Base-by-base conservation (phyloP, 2,113 vertebrate genomes). In the Pelmatolapia mariae region DNA sequence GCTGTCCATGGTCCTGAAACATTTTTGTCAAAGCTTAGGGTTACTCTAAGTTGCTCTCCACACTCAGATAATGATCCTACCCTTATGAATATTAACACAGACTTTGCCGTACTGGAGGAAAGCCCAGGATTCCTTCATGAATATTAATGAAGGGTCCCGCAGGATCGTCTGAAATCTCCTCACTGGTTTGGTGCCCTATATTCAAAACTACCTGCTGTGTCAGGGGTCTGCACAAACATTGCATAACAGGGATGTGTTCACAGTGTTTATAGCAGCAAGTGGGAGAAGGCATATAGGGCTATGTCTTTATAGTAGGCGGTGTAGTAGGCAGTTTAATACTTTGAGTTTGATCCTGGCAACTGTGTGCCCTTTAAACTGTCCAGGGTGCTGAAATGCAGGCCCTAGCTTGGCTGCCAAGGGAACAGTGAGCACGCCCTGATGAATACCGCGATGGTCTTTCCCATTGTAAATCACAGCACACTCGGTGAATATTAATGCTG, bases 401-500 rank as follows among this genome's bases (percentile, higher is more conserved):
- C 57, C 1, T 18, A 43, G 38, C 81, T 81, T 36, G 63, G 89
- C 82, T 80, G 43, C 56, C n/a, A 13, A 45, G 57, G 88, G 80
- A 40, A 79, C 10, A 3, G 36, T 61, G 22, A 47, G 43, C 83
- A 84, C 80, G 73, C 81, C 85, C 68, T 63, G 79, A 61, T 91
- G 79, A 87, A 87, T 91, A 86, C 45, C 54, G 50, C 3, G 4
- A 81, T 81, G 85, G 79, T 88, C 36, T 92, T 86, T 89, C 85
- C 86, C 83, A 85, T 82, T 87, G 81, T 93, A 94, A 94, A 93
- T 94, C 87, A 89, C 68, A 50, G 89, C 73, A 84, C 81, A 80
- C 59, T 85, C 76, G 5, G 86, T 90, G 92, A 93, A 94, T 94
- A 93, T 95, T 94, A 92, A 95, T 92, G 90, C 31, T 79, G 82